Base-by-base conservation (phyloP, 2,113 vertebrate species). In the Laterallus jamaicensis region DNA sequence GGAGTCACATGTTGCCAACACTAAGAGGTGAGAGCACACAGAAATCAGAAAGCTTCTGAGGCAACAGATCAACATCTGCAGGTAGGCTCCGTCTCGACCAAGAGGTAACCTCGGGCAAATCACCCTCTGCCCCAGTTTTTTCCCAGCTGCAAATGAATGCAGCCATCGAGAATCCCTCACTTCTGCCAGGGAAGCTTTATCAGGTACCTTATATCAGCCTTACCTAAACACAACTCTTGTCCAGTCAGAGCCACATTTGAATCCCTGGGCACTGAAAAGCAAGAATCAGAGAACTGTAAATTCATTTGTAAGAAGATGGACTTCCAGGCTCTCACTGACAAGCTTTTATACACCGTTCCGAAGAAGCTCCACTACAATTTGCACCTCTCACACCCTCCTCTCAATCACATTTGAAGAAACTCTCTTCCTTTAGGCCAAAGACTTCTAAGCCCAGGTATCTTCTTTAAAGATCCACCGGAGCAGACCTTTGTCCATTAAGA, bases 241-340 rank as follows among this genome's bases (percentile, higher is more conserved):
- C 99, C 99, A 99, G 86, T 99, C 99, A 12, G 99, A 99, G 73
- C 99, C 99, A 59, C 99, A 99, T 95, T 99, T 99, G 97, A 99
- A 99, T 47, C 99, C 99, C 47, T 98, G 98, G 28, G 99, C 98
- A 19, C 99, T 99, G 96, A 54, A 97, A 82, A 80, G 70, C n/a
- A 39, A 87, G 6, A 96, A 87, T 52, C 8, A 83, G 50, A 12
- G 18, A 79, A 52, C 1, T 2, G 4, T 96, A 14, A 95, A 21
- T 5, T 82, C 5, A 26, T 77, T 59, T 69, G 11, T 52, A 70
- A 77, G 16, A 60, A 77, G 16, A 60, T 4, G 29, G 28, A 82
- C 37, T 90, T 79, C 5, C 71, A 86, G 18, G 24, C 68, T 86
- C 21, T 71, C 25, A 32, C 35, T 58, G 11, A 66, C 66, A 32